Evolutionary conservation across 92 coral and sea anemone genomes (phyloP), one percentile per base, ranked within the genome.

Genomic region (Porites cylindrica): DNA sequence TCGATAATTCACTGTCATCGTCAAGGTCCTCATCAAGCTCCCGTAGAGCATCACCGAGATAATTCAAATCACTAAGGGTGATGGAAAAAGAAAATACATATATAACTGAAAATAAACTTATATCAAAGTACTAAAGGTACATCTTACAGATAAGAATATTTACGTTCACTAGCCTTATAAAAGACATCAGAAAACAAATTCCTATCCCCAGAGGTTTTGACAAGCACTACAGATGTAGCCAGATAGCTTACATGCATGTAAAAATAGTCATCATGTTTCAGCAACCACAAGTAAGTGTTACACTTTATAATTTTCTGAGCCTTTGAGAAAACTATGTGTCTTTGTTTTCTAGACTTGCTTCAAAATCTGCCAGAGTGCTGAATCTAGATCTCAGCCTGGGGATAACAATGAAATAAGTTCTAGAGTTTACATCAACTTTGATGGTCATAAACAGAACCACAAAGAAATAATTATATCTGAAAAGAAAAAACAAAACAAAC

Each of bases 311-410:
- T 21, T 11, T 16, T 66, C 70, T 19, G 70, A 66, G 6, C 70
- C 8, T 19, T 66, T 66, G 20, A 66, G 70, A 66, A 66, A 66
- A 66, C 17, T 65, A 16, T 66, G 70, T 66, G 20, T 19, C 70
- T 18, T 24, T 66, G 70, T 12, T 16, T 66, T 24, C 70, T 66
- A 66, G 70, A 66, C 70, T 66, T 66, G n/a, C 23, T 66, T 66
- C 70, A 66, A 66, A 66, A 14, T 19, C 70, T 12, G 70, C 70
- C 70, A 66, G 20, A 66, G 70, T 16, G 70, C 70, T 66, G 8
- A 66, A 66, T 66, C 70, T 11, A 66, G 70, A 66, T 66, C 70
- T 11, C 70, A 66, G 70, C 70, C n/a, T 66, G 70, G 70, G 70
- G 70, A 2, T 32, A 66, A 17, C 1, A 14, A 66, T 66, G 70